These are phyloP conservation scores for Amblyteles armatorius DNA, from an alignment of 2,888 invertebrate genomes.

Conservation along the genomic window DNA sequence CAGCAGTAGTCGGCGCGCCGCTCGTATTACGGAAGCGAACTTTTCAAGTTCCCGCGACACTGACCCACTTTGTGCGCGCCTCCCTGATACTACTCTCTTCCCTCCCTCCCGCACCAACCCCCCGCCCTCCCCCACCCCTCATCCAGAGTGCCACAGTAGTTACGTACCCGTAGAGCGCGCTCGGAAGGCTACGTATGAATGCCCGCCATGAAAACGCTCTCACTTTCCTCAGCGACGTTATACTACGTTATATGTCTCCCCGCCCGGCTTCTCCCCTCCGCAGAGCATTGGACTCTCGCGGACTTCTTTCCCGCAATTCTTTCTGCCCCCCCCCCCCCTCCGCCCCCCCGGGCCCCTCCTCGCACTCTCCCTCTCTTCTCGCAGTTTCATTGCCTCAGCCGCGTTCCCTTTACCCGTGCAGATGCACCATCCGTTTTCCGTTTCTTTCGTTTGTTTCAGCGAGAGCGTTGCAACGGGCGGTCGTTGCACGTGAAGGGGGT, in stretches of 20 bases:
- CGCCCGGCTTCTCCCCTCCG: slow-evolving; percentile 37
- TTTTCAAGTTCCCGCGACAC: slow-evolving; percentile 84
- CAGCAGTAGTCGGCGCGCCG: slow-evolving; percentile 68
- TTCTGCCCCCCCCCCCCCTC: background rate
- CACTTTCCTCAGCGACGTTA: slow-evolving; percentile 77
- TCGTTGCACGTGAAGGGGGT: too few relatives aligned
- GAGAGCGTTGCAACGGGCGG: too few relatives aligned
- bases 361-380: slow-evolving; percentile 27
- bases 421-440: too few relatives aligned
- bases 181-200: slow-evolving; percentile 78
- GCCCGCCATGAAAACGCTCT: slow-evolving; percentile 80
- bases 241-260: slow-evolving; percentile 53
- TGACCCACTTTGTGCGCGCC: slow-evolving; percentile 82
- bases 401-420: too few relatives aligned
- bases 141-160: slow-evolving; percentile 78
- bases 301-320: slow-evolving; percentile 54
- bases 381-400: too few relatives aligned
- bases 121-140: slow-evolving; percentile 7
- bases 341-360: too few relatives aligned
- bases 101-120: slow-evolving; percentile 7
- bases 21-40: slow-evolving; percentile 84
- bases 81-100: slow-evolving; percentile 73
- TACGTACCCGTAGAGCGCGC: slow-evolving; percentile 77
- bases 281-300: slow-evolving; percentile 61
- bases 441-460: too few relatives aligned